Evolutionary conservation across 92 coral and sea anemone genomes (phyloP).

Genomic region (Metridium senile): DNA sequence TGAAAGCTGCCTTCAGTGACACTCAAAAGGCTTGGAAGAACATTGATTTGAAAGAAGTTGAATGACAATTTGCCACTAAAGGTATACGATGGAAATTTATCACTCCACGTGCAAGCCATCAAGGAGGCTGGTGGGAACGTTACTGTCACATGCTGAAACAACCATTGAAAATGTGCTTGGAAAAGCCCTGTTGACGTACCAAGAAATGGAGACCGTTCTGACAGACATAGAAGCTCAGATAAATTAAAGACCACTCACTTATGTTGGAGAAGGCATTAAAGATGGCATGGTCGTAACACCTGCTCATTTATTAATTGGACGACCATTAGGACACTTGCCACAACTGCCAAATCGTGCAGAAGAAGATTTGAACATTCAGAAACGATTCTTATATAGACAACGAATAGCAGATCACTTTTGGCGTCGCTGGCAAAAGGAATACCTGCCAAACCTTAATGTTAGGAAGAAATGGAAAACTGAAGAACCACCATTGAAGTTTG

Average conservation of each 20-base stretch:
- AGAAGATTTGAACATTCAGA: neutral
- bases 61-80: constrained; percentile 12
- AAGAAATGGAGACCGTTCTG: constrained; percentile 25
- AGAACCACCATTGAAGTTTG: too few relatives aligned
- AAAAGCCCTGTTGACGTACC: constrained; percentile 30
- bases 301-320: constrained; percentile 45
- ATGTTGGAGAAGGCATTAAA: constrained; percentile 42
- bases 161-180: constrained; percentile 27
- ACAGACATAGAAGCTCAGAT: constrained; percentile 22
- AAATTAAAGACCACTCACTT: constrained; percentile 29
- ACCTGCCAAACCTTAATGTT: too few relatives aligned
- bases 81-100: constrained; percentile 36
- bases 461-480: too few relatives aligned
- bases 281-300: constrained; percentile 39
- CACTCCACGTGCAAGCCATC: constrained; percentile 29
- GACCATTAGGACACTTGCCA: constrained; percentile 25
- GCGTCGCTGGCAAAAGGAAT: constrained; percentile 42
- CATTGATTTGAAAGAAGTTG: constrained; percentile 24
- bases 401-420: constrained; percentile 32
- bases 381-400: constrained; percentile 39
- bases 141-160: constrained; percentile 18
- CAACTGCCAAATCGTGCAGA: constrained; percentile 3
- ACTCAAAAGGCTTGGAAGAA: constrained; percentile 22
- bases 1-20: neutral
- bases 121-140: constrained; percentile 35